These are phyloP conservation scores for Epinephelus awoara DNA, from an alignment of 2,797 vertebrate species.

Conservation along the genomic window DNA sequence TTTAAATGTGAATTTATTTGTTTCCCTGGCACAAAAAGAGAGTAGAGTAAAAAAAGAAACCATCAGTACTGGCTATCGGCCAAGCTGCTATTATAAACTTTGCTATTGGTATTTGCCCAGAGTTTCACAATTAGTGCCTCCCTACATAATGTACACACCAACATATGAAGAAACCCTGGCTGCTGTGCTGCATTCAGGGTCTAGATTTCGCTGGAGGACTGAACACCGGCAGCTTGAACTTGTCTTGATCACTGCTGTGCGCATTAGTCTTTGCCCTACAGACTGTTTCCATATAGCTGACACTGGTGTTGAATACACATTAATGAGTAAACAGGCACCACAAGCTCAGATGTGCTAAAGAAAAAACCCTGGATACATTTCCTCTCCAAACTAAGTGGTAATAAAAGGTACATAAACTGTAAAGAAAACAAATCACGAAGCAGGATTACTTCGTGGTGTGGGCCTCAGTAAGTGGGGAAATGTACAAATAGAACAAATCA, in stretches of 20 bases:
- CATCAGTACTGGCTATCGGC: too few relatives aligned
- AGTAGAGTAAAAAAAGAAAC: too few relatives aligned
- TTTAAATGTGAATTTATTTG: too few relatives aligned
- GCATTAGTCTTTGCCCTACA: constrained; percentile 14
- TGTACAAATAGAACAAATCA: constrained; percentile 44
- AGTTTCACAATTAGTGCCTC: too few relatives aligned
- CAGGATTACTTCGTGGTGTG: constrained; percentile 1
- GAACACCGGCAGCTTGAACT: constrained; percentile 1
- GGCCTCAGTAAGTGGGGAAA: constrained; percentile 16
- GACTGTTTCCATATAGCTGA: constrained; percentile 18
- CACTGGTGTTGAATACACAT: constrained; percentile 24
- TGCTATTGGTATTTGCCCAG: too few relatives aligned
- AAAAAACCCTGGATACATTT: background rate
- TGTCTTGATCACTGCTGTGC: background rate
- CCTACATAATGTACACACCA: background rate
- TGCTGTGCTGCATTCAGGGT: background rate
- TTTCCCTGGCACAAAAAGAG: too few relatives aligned
- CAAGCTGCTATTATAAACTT: too few relatives aligned
- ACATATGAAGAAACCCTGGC: background rate
- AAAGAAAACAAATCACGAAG: constrained; percentile 7
- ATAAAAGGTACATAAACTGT: constrained; percentile 46
- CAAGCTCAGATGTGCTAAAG: background rate
- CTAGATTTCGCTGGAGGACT: background rate
- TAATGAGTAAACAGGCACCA: background rate
- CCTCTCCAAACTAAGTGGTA: constrained; percentile 13